A percentile compares a stretch with the other conserved stretches of the same genome.
phyloP scores from a whole-genome alignment of 1,140 invertebrate species.

The Papilio polyxenes region DNA sequence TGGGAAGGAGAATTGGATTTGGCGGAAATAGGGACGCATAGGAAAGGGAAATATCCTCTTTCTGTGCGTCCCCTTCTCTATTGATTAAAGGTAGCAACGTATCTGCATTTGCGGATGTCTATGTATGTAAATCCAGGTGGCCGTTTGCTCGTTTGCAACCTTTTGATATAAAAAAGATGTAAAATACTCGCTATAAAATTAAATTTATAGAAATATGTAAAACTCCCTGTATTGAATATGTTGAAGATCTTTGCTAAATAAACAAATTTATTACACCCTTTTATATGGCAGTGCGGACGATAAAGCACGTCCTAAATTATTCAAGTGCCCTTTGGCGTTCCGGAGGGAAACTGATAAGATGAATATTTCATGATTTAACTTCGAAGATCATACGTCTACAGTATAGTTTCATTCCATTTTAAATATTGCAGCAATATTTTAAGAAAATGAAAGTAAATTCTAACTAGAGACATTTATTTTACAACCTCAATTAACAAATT shows the following conservation, averaged over 20 bases:
- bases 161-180: too few species aligned
- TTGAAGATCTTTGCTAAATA: constrained; percentile 6
- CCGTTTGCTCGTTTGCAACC: too few species aligned
- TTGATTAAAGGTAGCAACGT: too few species aligned
- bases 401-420: not conserved
- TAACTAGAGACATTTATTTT: not conserved
- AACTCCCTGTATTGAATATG: not conserved
- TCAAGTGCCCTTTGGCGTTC: constrained; percentile 23
- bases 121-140: too few species aligned
- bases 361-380: constrained; percentile 18
- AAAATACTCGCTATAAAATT: too few species aligned
- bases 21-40: too few species aligned
- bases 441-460: not conserved
- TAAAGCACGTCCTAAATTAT: constrained; percentile 20
- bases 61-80: too few species aligned
- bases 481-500: too few species aligned
- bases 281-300: constrained; percentile 1
- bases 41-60: too few species aligned
- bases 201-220: not conserved
- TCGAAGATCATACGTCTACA: constrained; percentile 1
- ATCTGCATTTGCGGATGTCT: too few species aligned
- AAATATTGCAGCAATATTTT: not conserved
- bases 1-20: too few species aligned
- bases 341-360: constrained; percentile 22
- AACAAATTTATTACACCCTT: constrained; percentile 28